Percentiles rank a stretch among this genome's conserved stretches.
phyloP scores from a whole-genome alignment of 2,113 vertebrate genomes.

The Ceuthmochares aereus region DNA sequence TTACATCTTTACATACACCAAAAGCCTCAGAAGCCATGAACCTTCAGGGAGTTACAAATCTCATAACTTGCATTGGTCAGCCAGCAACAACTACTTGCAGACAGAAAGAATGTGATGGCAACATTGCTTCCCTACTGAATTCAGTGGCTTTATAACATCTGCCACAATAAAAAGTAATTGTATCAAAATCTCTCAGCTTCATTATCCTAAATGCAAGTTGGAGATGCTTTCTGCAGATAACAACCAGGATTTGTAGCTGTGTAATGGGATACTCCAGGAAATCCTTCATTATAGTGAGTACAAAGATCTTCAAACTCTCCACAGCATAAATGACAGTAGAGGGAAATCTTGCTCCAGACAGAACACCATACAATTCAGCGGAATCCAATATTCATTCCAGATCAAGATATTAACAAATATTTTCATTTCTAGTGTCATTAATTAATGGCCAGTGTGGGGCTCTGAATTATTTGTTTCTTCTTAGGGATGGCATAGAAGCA shows the following conservation, averaged over 20 bases:
- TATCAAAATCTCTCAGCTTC: neutral
- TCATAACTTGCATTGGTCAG: neutral
- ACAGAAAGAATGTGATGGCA: neutral
- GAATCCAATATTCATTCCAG: neutral
- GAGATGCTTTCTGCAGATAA: neutral
- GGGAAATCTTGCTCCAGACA: neutral
- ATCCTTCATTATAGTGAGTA: neutral
- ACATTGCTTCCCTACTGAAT: neutral
- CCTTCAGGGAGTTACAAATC: neutral
- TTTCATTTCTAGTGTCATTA: neutral
- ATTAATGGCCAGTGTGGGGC: neutral
- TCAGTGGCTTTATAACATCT: accelerated
- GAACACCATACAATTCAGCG: neutral
- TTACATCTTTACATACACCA: neutral
- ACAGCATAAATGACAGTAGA: accelerated
- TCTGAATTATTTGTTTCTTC: neutral
- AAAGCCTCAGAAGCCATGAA: neutral
- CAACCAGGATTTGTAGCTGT: neutral
- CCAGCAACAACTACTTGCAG: neutral
- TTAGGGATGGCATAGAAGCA: neutral
- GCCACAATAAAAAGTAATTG: neutral
- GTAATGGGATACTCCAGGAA: neutral
- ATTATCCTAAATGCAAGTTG: neutral
- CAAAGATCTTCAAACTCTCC: neutral
- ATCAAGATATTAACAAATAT: neutral